phyloP scores from a whole-genome alignment of 2,888 invertebrate genomes.

The Dasypolia templi region DNA sequence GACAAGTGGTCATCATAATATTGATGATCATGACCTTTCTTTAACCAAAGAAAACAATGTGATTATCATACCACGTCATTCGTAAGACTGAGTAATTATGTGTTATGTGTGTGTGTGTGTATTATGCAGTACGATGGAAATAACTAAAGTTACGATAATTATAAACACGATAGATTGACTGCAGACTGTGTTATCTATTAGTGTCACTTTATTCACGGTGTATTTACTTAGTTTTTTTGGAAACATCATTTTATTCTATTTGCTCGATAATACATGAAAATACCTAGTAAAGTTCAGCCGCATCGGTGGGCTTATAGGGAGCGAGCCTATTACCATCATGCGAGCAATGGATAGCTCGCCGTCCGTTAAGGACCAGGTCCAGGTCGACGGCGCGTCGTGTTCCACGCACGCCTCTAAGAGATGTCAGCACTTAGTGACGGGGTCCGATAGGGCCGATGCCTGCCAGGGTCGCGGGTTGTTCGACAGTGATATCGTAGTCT shows the following conservation, averaged over 20 bases:
- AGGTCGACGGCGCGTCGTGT: no score
- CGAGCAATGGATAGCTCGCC: no score
- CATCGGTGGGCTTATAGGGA: background rate
- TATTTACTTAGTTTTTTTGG: background rate
- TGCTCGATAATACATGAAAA: background rate
- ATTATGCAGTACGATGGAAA: background rate
- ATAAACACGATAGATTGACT: slow-evolving; percentile 12
- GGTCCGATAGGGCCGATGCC: no score
- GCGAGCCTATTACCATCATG: no score
- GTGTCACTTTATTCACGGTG: background rate
- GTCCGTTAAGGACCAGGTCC: no score
- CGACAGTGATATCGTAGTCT: no score
- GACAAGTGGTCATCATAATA: background rate
- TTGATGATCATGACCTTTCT: slow-evolving; percentile 1
- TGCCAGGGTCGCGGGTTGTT: no score
- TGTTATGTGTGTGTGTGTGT: no score
- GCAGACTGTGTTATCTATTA: slow-evolving; percentile 10
- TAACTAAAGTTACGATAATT: slow-evolving; percentile 16
- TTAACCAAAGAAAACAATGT: background rate
- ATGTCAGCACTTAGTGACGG: no score
- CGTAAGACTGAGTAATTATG: slow-evolving; percentile 6
- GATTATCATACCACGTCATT: background rate
- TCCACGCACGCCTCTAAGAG: no score
- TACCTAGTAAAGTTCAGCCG: background rate
- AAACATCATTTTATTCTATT: background rate